Percentiles rank a stretch among this genome's conserved stretches.
phyloP scores from a whole-genome alignment of 1,140 invertebrate species.

The Episyrphus balteatus region DNA sequence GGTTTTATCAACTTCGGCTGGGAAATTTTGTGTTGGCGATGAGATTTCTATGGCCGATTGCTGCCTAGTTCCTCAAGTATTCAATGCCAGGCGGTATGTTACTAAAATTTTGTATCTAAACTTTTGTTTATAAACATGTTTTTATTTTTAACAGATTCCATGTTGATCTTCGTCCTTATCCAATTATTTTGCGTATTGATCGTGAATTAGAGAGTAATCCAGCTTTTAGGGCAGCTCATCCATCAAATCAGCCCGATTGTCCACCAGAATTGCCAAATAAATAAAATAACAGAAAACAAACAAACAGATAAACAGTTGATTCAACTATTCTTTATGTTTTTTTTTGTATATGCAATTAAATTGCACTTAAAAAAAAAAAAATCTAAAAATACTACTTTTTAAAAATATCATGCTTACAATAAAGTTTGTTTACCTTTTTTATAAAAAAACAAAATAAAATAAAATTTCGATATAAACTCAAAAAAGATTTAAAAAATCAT shows the following conservation, averaged over 20 bases:
- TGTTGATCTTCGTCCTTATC: slow-evolving; percentile 80
- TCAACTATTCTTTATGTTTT: too few species aligned
- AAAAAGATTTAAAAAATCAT: too few species aligned
- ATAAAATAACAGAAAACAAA: slow-evolving; percentile 32
- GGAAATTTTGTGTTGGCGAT: slow-evolving; percentile 92
- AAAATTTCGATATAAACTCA: too few species aligned
- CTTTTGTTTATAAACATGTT: slow-evolving; percentile 1
- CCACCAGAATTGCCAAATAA: slow-evolving; percentile 70
- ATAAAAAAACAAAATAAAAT: too few species aligned
- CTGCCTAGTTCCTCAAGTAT: slow-evolving; percentile 89
- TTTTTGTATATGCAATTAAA: too few species aligned
- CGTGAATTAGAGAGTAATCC: slow-evolving; percentile 75
- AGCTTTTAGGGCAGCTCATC: slow-evolving; percentile 78
- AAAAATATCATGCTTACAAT: too few species aligned
- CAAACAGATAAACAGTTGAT: too few species aligned
- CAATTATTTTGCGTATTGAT: slow-evolving; percentile 77
- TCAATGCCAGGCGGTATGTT: slow-evolving; percentile 66
- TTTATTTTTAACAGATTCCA: slow-evolving; percentile 56
- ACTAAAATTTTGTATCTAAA: background rate
- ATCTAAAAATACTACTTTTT: too few species aligned
- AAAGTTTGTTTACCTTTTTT: too few species aligned
- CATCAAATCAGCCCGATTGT: slow-evolving; percentile 83
- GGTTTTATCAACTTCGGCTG: slow-evolving; percentile 67
- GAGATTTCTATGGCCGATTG: slow-evolving; percentile 89
- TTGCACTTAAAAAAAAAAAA: too few species aligned